These are phyloP conservation scores for Pyxicephalus adspersus DNA, from an alignment of 2,113 vertebrate genomes.

Conservation along the genomic window DNA sequence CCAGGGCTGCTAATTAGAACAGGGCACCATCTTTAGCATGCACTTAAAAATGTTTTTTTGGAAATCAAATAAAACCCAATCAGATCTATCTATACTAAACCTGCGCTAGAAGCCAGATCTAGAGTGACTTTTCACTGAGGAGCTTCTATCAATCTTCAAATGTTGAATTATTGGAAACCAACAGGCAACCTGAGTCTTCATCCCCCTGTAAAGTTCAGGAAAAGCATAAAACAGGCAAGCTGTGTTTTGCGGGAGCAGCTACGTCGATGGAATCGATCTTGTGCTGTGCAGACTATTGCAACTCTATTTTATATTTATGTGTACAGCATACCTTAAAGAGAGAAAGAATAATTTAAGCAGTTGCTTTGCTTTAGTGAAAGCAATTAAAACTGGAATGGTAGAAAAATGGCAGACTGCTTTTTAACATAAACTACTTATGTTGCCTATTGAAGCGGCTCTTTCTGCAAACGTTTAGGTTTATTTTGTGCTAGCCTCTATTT, in stretches of 20 bases:
- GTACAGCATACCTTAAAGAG: neutral
- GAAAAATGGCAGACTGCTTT: constrained; percentile 4
- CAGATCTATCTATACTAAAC: neutral
- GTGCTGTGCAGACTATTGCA: constrained; percentile 52
- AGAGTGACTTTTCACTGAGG: neutral
- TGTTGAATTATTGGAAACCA: neutral
- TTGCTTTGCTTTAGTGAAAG: neutral
- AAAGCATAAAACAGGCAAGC: constrained; percentile 41
- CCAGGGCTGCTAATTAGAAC: constrained; percentile 74
- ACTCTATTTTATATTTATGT: constrained; percentile 23
- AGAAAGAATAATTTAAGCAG: neutral
- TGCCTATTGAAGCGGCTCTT: neutral
- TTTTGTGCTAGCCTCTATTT: constrained; percentile 46
- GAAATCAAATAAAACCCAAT: no score
- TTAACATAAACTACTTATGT: constrained; percentile 19
- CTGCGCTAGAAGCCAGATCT: no score
- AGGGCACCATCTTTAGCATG: constrained; percentile 64
- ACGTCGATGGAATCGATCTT: constrained; percentile 52
- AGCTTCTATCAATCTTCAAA: neutral
- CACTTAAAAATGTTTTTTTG: no score
- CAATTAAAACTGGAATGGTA: neutral
- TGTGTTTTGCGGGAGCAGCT: constrained; percentile 12
- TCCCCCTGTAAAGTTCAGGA: neutral
- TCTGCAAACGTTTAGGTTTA: constrained; percentile 22
- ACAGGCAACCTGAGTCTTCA: neutral